Base-by-base conservation (phyloP, 2,113 vertebrate genomes). In the Dryoscopus gambensis region DNA sequence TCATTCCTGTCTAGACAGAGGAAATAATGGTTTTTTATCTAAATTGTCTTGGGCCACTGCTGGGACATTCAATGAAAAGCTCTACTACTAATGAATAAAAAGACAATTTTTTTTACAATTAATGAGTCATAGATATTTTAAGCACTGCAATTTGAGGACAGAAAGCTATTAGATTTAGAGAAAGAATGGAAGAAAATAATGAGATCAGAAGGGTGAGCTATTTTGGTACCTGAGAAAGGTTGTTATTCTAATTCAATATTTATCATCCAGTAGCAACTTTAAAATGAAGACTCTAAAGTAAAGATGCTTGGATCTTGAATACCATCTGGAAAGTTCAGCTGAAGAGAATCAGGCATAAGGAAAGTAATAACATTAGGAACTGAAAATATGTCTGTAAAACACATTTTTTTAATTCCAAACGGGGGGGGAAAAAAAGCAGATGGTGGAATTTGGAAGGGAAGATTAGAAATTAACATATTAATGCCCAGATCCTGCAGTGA, bases 91-190 rank as follows among this genome's bases (percentile, higher is more conserved):
- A 96, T 95, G 96, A 96, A 96, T 97, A 90, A 94, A 93, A 95
- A 84, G 83, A 75, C 49, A 27, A 10, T 82, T 96, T 93, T 94
- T 94, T 96, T 96, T 90, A 78, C 71, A 92, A 78, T 89, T 96
- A 97, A 95, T 96, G 90, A 96, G 90, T 93, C 92, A 91, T 60
- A 73, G 93, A 94, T 97, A 96, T 95, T 97, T 97, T 95, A 96
- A 93, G 95, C 83, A 49, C 92, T 84, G 76, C 60, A 96, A 78
- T 88, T 81, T 10, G 10, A 89, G 64, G 88, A 92, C 60, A 67
- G 76, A 94, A 97, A 96, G 71, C 52, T 81, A 62, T 96, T 82
- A 94, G 70, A 87, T 79, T 93, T 57, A 93, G 93, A 89, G 74
- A 63, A 96, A 95, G 79, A 96, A 95, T 85, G 47, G 63, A 65